phyloP scores from a whole-genome alignment of 2,888 invertebrate genomes.

The Oscheius sp. region DNA sequence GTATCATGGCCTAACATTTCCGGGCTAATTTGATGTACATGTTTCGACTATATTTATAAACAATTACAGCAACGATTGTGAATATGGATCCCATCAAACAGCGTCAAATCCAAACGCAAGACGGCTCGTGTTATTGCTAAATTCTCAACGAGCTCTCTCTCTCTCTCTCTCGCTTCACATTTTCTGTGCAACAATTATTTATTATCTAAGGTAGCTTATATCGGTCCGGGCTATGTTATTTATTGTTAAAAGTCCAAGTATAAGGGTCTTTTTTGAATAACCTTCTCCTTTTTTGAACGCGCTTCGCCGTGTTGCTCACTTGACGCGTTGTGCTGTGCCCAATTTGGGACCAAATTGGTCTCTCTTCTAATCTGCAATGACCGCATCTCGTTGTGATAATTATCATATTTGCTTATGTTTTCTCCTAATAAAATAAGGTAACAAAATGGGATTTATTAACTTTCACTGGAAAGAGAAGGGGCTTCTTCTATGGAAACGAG shows the following conservation, averaged over 20 bases:
- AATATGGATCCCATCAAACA: constrained; percentile 69
- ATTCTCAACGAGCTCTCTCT: too few relatives aligned
- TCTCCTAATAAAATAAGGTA: neutral
- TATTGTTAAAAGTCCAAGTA: neutral
- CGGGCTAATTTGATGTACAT: constrained; percentile 20
- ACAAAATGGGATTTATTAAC: too few relatives aligned
- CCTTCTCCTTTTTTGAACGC: neutral
- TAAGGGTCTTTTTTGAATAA: neutral
- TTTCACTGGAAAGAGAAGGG: neutral
- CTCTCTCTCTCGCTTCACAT: too few relatives aligned
- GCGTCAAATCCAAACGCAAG: constrained; percentile 68
- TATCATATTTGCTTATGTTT: neutral
- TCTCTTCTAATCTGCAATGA: constrained; percentile 1
- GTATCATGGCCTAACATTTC: neutral
- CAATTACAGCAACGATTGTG: constrained; percentile 58
- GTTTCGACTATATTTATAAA: constrained; percentile 11
- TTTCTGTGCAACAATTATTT: neutral
- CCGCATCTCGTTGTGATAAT: constrained; percentile 15
- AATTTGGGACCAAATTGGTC: neutral
- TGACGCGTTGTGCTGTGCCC: constrained; percentile 22
- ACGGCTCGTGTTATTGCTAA: constrained; percentile 70
- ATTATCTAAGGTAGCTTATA: constrained; percentile 13
- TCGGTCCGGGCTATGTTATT: constrained; percentile 2
- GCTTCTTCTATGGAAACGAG: constrained; percentile 20
- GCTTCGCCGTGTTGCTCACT: constrained; percentile 24